These are phyloP conservation scores for Gymnopithys bicolor DNA, from an alignment of 2,797 vertebrate genomes.

Conservation along the genomic window DNA sequence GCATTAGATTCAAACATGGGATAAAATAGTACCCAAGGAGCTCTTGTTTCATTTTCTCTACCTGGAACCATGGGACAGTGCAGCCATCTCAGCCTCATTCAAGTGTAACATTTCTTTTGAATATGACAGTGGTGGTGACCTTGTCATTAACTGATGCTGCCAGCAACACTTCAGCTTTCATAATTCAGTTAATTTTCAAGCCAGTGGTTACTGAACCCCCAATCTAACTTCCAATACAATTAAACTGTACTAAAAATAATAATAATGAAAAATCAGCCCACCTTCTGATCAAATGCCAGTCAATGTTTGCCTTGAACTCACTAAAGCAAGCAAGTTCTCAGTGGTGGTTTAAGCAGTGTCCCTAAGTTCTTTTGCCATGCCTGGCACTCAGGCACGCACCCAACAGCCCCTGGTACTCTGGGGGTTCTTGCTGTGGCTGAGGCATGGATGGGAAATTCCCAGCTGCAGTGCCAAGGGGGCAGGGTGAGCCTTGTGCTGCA, in stretches of 20 bases:
- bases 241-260: slow-evolving; percentile 45
- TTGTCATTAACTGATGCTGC: slow-evolving; percentile 83
- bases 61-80: slow-evolving; percentile 79
- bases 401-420: not conserved
- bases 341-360: not conserved
- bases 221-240: slow-evolving; percentile 75
- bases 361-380: not conserved
- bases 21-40: slow-evolving; percentile 75
- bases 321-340: not conserved
- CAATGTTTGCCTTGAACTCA: not conserved
- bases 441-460: not conserved
- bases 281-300: slow-evolving; percentile 3
- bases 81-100: slow-evolving; percentile 80
- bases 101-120: slow-evolving; percentile 85
- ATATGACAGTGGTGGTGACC: slow-evolving; percentile 81
- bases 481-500: not conserved
- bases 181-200: slow-evolving; percentile 84
- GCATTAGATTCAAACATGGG: slow-evolving; percentile 73
- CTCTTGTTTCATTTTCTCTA: slow-evolving; percentile 79
- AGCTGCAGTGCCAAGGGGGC: not conserved
- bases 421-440: not conserved
- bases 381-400: not conserved
- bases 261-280: not conserved
- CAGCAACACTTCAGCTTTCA: slow-evolving; percentile 77
- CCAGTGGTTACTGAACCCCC: slow-evolving; percentile 70